These are phyloP conservation scores for Scomberomorus guttatus DNA, from an alignment of 2,797 vertebrate species.

Conservation along the genomic window DNA sequence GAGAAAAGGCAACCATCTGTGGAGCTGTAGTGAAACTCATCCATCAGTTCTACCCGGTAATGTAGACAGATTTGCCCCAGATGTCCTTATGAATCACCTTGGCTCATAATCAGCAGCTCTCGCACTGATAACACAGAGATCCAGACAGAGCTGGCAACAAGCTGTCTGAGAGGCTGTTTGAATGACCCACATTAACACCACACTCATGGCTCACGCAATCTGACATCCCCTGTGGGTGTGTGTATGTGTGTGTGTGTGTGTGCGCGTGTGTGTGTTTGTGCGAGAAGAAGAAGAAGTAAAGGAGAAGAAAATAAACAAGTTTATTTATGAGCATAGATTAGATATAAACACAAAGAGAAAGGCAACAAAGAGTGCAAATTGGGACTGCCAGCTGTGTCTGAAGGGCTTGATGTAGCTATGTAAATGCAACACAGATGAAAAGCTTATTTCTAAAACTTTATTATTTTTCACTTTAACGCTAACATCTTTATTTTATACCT, in stretches of 20 bases:
- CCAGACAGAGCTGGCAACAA: constrained; percentile 59
- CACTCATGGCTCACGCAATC: constrained; percentile 42
- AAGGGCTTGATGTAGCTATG: constrained; percentile 1
- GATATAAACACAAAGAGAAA: no score
- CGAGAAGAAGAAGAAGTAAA: no score
- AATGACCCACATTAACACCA: constrained; percentile 58
- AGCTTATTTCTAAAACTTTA: background rate
- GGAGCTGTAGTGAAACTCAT: constrained; percentile 23
- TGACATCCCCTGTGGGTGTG: constrained; percentile 20
- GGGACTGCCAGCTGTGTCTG: background rate
- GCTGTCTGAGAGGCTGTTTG: constrained; percentile 49
- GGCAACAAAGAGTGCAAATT: no score
- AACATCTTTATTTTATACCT: background rate
- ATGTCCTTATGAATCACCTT: constrained; percentile 71
- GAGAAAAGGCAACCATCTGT: constrained; percentile 14
- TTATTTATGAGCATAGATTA: no score
- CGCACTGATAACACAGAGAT: constrained; percentile 62
- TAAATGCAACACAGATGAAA: constrained; percentile 1
- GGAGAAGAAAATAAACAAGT: no score
- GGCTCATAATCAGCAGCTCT: constrained; percentile 51
- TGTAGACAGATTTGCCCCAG: constrained; percentile 59
- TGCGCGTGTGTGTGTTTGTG: constrained; percentile 15
- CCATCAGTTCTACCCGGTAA: constrained; percentile 29
- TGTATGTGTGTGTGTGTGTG: constrained; percentile 14
- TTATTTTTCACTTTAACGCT: background rate